phyloP scores from a whole-genome alignment of 64 coral and sea anemone species.

The Montipora capricornis region DNA sequence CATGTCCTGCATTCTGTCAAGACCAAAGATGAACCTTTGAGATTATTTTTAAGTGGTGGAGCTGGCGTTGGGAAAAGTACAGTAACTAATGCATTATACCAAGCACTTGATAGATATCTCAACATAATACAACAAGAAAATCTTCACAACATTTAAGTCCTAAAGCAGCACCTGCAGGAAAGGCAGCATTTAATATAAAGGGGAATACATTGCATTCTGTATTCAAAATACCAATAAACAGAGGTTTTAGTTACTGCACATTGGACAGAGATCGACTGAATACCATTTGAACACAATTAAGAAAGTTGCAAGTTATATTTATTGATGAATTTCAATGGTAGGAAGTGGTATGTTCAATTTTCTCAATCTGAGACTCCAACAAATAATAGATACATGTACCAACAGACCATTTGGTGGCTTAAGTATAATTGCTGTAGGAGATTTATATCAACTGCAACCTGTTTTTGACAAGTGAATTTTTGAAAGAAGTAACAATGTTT shows the following conservation, averaged over 20 bases:
- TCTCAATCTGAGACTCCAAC: no score
- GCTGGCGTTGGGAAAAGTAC: slow-evolving; percentile 51
- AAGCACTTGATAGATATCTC: slow-evolving; percentile 44
- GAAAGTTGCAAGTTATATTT: background rate
- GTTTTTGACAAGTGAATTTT: no score
- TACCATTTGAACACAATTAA: slow-evolving; percentile 52
- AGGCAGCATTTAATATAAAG: slow-evolving; percentile 53
- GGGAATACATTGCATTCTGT: slow-evolving; percentile 18
- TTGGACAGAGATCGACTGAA: slow-evolving; percentile 54
- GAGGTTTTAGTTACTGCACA: slow-evolving; percentile 35
- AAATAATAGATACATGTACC: no score
- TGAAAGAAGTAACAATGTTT: no score
- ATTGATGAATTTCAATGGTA: no score
- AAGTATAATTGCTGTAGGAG: no score
- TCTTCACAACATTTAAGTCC: slow-evolving; percentile 15
- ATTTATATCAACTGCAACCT: no score
- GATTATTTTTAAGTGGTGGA: slow-evolving; percentile 38
- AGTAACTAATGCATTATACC: slow-evolving; percentile 41
- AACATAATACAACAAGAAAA: slow-evolving; percentile 23
- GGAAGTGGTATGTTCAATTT: no score
- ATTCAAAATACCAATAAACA: slow-evolving; percentile 45
- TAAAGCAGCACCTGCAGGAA: slow-evolving; percentile 47
- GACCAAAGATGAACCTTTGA: slow-evolving; percentile 29
- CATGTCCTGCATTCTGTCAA: slow-evolving; percentile 52
- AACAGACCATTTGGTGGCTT: no score